phyloP scores from a whole-genome alignment of 2,888 invertebrate species.

The Sabatieria punctata region DNA sequence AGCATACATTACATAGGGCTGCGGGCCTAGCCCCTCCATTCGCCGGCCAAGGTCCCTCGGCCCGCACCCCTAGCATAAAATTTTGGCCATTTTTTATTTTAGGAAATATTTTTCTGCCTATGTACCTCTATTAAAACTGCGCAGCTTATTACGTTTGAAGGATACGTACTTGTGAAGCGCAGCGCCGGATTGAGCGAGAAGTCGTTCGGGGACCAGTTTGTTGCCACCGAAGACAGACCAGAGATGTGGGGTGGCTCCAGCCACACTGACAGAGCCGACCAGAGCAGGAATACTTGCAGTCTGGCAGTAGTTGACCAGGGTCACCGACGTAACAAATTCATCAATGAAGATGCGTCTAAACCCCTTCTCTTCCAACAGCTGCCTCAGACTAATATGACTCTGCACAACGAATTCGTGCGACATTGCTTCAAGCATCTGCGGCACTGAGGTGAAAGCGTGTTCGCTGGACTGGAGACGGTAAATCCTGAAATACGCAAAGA shows the following conservation, averaged over 20 bases:
- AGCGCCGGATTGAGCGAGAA: slow-evolving; percentile 35
- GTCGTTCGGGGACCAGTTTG: slow-evolving; percentile 35
- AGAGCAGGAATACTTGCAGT: slow-evolving; percentile 40
- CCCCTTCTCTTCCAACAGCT: slow-evolving; percentile 34
- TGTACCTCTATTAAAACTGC: too few species aligned
- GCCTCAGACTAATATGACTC: slow-evolving; percentile 33
- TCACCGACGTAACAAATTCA: slow-evolving; percentile 42
- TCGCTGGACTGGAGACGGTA: slow-evolving; percentile 39
- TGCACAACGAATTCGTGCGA: slow-evolving; percentile 38
- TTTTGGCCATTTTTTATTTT: too few species aligned
- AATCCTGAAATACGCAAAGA: slow-evolving; percentile 38
- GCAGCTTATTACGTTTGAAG: too few species aligned
- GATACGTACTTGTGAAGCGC: slow-evolving; percentile 30
- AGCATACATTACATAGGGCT: too few species aligned
- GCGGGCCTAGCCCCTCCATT: too few species aligned
- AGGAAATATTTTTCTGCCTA: too few species aligned
- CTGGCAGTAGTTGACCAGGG: slow-evolving; percentile 47
- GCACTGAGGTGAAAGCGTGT: slow-evolving; percentile 25
- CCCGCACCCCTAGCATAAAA: too few species aligned
- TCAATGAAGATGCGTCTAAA: slow-evolving; percentile 39
- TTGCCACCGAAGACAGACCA: slow-evolving; percentile 48
- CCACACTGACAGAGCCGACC: slow-evolving; percentile 42
- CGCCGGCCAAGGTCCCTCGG: too few species aligned
- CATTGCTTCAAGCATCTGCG: slow-evolving; percentile 41
- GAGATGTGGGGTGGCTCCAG: slow-evolving; percentile 40